Percentiles rank a stretch among this genome's conserved stretches.
Evolutionary conservation across 2,888 invertebrate species (phyloP).

Genomic region (Colletes collaris): DNA sequence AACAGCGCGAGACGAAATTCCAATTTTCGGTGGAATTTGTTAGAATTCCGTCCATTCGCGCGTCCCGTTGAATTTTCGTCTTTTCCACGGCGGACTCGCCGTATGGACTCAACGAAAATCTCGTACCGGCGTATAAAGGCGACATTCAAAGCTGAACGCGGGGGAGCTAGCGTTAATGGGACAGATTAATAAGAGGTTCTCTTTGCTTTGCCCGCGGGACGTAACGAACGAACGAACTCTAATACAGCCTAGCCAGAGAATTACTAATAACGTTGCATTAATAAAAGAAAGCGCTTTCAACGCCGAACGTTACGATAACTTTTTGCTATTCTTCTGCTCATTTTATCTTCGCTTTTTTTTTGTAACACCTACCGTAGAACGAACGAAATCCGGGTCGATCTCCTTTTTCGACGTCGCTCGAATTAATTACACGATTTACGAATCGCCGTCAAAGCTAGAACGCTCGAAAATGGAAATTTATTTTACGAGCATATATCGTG

Average conservation of each 20-base stretch:
- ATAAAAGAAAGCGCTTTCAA: too few relatives aligned
- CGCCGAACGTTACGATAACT: too few relatives aligned
- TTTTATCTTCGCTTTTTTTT: not conserved
- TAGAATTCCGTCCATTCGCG: not conserved
- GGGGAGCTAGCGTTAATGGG: slow-evolving; percentile 36
- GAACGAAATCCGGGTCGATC: not conserved
- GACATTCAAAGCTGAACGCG: not conserved
- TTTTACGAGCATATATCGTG: not conserved
- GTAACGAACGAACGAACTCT: slow-evolving; percentile 18
- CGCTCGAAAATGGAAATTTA: not conserved
- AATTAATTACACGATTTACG: too few relatives aligned
- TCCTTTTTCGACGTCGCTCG: not conserved
- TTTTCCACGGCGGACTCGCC: slow-evolving; percentile 5
- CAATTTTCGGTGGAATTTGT: not conserved
- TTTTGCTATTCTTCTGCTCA: slow-evolving; percentile 21
- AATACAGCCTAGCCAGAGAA: not conserved
- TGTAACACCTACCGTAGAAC: too few relatives aligned
- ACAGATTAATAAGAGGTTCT: slow-evolving; percentile 51
- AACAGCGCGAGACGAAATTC: not conserved
- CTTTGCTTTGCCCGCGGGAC: slow-evolving; percentile 9
- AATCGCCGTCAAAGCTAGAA: too few relatives aligned
- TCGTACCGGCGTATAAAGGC: slow-evolving; percentile 4
- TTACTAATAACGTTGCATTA: too few relatives aligned
- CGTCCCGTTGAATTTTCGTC: not conserved
- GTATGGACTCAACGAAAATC: not conserved